Base-by-base conservation (phyloP, 2,797 vertebrate species). In the Esox masquinongy region DNA sequence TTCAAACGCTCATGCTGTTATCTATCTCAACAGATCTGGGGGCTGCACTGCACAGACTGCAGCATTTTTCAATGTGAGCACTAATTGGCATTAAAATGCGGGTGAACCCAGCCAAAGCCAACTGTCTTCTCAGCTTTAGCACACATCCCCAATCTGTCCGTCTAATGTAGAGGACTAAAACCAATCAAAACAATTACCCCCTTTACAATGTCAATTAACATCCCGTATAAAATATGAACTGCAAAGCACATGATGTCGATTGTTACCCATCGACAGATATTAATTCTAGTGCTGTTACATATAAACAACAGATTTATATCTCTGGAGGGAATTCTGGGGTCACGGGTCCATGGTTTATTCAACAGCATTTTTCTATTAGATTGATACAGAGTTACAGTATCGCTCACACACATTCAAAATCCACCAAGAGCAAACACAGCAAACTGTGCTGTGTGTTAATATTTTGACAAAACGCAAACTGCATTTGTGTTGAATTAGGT, bases 201-300 rank as follows among this genome's bases (percentile, higher is more conserved):
- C 56, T 61, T 26, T 24, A 26, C 56, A 9, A 61, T 61, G 56
- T 61, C 56, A 61, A 24, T 61, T 61, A 61, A 61, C 56, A 61
- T 61, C 22, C 56, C 56, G 22, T 61, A 61, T 24, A 61, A 61
- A 61, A 61, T 61, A 26, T 61, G 56, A 61, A 61, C 56, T 26
- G 56, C 5, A 1, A 12, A 61, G 56, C 24, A 22, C 22, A 61
- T 61, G 22, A 61, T 61, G 56, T 24, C 9, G 11, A 61, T 61
- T 14, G 22, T 16, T 11, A n/a, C 56, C 56, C 22, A 59, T 59
- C 12, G 9, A 24, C n/a, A 24, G 56, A 24, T 59, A 22, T 9
- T 24, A 19, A 24, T 24, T 59, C 56, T 11, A 22, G 56, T 24
- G 56, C 56, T 59, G 56, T 59, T 11, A 24, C 56, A 59, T 22